Evolutionary conservation across 2,797 vertebrate genomes (phyloP).

Genomic region (Garrulus glandarius): DNA sequence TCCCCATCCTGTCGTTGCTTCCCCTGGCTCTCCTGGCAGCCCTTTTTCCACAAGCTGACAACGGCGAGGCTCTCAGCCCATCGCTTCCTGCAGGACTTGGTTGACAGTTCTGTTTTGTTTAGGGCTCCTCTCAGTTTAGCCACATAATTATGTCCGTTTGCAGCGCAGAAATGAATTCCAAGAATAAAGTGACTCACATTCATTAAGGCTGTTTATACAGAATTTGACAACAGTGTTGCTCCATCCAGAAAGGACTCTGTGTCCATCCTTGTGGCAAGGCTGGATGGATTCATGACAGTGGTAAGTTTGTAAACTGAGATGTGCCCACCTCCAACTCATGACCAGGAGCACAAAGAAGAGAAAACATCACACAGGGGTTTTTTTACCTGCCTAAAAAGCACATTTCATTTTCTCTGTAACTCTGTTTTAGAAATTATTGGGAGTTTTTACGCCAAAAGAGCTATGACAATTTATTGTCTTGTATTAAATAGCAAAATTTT

Average conservation of each 20-base stretch:
- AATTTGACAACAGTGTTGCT: background rate
- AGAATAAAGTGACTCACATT: conserved; percentile 28
- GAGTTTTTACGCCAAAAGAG: background rate
- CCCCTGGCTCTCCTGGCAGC: background rate
- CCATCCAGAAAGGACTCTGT: background rate
- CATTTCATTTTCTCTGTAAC: background rate
- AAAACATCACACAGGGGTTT: background rate
- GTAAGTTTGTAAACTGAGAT: background rate
- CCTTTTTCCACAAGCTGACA: background rate
- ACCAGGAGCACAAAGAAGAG: background rate
- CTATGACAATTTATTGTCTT: background rate
- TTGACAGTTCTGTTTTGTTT: background rate
- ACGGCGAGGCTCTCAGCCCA: accelerated
- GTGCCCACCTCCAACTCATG: background rate
- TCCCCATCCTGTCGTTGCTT: background rate
- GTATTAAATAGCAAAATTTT: background rate
- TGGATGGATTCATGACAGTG: background rate
- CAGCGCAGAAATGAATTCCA: background rate
- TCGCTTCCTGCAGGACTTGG: background rate
- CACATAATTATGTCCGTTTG: conserved; percentile 9
- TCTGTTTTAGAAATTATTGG: background rate
- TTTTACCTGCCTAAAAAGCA: background rate
- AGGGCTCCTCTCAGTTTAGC: background rate
- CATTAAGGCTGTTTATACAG: background rate
- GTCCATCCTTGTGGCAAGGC: background rate